phyloP scores from a whole-genome alignment of 2,113 vertebrate species.

The Mystacornis crossleyi region DNA sequence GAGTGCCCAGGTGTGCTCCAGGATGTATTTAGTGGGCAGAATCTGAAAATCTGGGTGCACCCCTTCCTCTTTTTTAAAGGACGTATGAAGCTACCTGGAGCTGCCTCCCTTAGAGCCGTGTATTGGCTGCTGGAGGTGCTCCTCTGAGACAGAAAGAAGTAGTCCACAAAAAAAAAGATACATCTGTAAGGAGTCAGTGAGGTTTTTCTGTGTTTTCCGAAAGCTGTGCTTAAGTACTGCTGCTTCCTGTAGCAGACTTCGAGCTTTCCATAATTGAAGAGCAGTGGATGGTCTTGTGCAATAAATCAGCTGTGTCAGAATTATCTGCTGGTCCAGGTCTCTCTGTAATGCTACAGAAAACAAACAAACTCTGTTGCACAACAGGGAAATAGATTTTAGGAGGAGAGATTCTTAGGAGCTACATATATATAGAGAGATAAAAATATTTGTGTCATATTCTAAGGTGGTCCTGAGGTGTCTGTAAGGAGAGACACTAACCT shows the following conservation, averaged over 20 bases:
- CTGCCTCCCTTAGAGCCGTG: fast-evolving
- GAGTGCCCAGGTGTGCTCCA: fast-evolving
- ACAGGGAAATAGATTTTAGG: background rate
- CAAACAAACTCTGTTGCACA: background rate
- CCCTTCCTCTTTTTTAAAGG: background rate
- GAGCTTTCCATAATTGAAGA: background rate
- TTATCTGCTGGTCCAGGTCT: constrained; percentile 32
- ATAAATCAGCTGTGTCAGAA: background rate
- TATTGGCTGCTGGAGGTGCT: background rate
- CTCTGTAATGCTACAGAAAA: background rate
- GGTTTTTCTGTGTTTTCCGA: background rate
- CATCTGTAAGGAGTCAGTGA: background rate
- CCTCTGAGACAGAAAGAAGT: background rate
- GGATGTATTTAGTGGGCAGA: background rate
- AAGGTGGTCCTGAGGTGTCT: background rate
- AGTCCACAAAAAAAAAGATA: background rate
- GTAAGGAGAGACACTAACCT: background rate
- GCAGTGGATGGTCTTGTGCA: background rate
- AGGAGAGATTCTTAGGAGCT: background rate
- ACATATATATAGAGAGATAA: background rate
- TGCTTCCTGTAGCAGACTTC: background rate
- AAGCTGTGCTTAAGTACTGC: background rate
- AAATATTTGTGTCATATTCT: background rate
- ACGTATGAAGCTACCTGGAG: background rate
- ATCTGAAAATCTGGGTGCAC: background rate